Percentiles rank a stretch among this genome's conserved stretches.
These are phyloP conservation scores for Andrena fulva DNA, from an alignment of 2,888 invertebrate species.

Conservation along the genomic window DNA sequence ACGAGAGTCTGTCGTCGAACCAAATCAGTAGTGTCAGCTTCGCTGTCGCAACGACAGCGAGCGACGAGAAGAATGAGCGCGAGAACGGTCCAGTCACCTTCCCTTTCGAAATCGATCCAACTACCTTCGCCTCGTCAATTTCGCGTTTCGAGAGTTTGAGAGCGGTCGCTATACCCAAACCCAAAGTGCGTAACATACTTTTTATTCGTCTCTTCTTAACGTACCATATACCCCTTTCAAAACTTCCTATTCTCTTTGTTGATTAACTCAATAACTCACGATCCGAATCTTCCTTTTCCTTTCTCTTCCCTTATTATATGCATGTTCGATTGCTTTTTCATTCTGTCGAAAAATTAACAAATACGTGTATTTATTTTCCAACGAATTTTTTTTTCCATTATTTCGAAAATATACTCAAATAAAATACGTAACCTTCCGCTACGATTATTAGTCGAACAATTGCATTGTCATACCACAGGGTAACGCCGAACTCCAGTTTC, in stretches of 20 bases:
- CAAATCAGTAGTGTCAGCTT: slow-evolving; percentile 29
- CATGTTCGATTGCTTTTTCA: no score
- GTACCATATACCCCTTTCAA: background rate
- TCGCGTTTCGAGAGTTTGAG: background rate
- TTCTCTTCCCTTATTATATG: background rate
- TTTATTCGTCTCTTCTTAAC: background rate
- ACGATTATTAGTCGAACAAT: no score
- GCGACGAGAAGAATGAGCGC: slow-evolving; percentile 11
- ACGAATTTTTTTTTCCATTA: no score
- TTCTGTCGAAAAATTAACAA: no score
- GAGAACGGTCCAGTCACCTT: slow-evolving; percentile 4
- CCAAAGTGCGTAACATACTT: slow-evolving; percentile 16
- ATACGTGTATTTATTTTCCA: no score
- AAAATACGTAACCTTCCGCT: no score
- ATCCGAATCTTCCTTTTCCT: no score
- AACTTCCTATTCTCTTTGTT: background rate
- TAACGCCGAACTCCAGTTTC: no score
- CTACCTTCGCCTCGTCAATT: background rate
- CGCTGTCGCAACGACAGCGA: slow-evolving; percentile 18
- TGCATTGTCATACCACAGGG: no score
- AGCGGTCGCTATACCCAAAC: background rate
- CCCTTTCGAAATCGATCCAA: background rate
- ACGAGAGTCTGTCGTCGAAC: slow-evolving; percentile 45
- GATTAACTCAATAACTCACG: no score
- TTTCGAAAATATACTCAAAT: no score